phyloP scores from a whole-genome alignment of 1,140 invertebrate genomes.

The Drosophila auraria region DNA sequence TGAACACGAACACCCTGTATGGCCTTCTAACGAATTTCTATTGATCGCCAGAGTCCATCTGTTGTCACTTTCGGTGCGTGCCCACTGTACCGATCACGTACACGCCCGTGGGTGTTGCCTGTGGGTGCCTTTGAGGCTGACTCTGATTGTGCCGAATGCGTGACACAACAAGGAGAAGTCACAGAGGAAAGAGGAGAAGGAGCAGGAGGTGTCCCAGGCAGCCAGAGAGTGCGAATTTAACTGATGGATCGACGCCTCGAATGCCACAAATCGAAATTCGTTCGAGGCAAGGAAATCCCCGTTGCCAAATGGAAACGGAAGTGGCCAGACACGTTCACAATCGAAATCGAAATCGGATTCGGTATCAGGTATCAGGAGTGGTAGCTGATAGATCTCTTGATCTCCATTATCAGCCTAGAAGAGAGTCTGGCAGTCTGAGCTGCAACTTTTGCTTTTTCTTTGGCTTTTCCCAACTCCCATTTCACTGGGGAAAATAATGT shows the following conservation, averaged over 20 bases:
- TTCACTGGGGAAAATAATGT: neutral
- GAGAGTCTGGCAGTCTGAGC: slow-evolving; percentile 10
- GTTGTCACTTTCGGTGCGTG: slow-evolving; percentile 33
- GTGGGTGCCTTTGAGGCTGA: neutral
- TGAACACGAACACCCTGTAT: slow-evolving; percentile 2
- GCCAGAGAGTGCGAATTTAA: slow-evolving; percentile 62
- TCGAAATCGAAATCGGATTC: neutral
- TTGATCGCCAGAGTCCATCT: slow-evolving; percentile 24
- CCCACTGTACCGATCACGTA: slow-evolving; percentile 45
- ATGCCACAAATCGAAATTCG: slow-evolving; percentile 44
- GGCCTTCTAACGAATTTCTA: slow-evolving; percentile 2
- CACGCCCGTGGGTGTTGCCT: slow-evolving; percentile 29
- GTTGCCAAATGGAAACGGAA: slow-evolving; percentile 61
- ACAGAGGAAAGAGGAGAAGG: neutral
- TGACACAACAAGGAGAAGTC: slow-evolving; percentile 51
- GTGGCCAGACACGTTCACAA: slow-evolving; percentile 67
- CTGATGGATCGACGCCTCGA: slow-evolving; percentile 60
- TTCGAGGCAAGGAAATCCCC: slow-evolving; percentile 1
- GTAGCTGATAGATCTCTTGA: neutral
- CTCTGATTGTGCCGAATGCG: slow-evolving; percentile 24
- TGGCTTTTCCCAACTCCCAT: neutral
- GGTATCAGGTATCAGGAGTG: neutral
- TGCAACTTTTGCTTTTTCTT: slow-evolving; percentile 47
- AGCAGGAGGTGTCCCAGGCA: slow-evolving; percentile 2
- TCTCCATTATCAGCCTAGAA: neutral